Evolutionary conservation across 2,797 vertebrate species (phyloP).

Genomic region (Scleropages formosus): DNA sequence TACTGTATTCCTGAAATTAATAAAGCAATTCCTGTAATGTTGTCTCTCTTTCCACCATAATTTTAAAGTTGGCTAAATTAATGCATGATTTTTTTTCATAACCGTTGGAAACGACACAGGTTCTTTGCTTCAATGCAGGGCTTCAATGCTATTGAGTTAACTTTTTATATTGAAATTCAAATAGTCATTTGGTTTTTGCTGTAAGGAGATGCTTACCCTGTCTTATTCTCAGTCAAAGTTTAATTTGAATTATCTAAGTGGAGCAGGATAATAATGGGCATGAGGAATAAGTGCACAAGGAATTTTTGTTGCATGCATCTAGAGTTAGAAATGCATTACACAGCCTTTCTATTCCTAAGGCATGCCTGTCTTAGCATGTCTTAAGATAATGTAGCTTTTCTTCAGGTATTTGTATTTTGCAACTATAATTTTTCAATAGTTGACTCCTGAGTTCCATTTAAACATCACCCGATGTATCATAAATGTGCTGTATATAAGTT

Average conservation of each 20-base stretch:
- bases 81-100: too few relatives aligned
- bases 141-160: neutral
- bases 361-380: conserved; percentile 32
- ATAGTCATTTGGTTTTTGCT: neutral
- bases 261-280: conserved; percentile 10
- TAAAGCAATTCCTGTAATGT: conserved; percentile 26
- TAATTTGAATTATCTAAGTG: conserved; percentile 1
- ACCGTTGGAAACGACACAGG: too few relatives aligned
- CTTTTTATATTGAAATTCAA: neutral
- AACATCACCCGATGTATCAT: conserved; percentile 22
- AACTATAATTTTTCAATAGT: conserved; percentile 24
- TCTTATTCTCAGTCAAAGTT: too few relatives aligned
- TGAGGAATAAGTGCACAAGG: neutral
- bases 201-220: neutral
- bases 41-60: conserved; percentile 7
- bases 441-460: conserved; percentile 33
- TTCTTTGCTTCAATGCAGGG: too few relatives aligned
- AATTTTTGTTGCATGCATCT: conserved; percentile 36
- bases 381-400: conserved; percentile 35
- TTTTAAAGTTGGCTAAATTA: neutral
- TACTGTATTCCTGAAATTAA: conserved; percentile 24
- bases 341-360: conserved; percentile 23
- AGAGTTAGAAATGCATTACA: conserved; percentile 25
- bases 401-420: conserved; percentile 33
- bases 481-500: conserved; percentile 28